Conservation (phyloP, 1,140 invertebrate species). For the Drosophila nikananu region DNA sequence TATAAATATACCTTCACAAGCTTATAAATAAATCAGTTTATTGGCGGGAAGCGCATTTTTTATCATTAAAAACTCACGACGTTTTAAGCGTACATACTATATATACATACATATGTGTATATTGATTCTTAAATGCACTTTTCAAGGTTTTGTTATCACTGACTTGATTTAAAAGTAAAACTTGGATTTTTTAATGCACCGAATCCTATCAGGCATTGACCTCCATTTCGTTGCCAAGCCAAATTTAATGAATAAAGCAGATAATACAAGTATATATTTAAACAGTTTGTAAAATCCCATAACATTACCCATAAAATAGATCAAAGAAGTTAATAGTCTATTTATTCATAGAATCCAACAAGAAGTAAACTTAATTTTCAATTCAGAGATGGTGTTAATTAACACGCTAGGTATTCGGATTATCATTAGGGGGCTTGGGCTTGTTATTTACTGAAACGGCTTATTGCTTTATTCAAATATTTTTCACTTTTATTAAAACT, state of each 20-base stretch:
- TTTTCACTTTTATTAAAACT: neutral
- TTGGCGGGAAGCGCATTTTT: neutral
- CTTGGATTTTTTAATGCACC: no score
- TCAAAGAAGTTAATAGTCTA: neutral
- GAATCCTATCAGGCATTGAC: slow-evolving; percentile 4
- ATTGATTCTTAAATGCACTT: no score
- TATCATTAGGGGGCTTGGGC: neutral
- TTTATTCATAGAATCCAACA: neutral
- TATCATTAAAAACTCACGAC: neutral
- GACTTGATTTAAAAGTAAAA: no score
- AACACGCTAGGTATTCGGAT: neutral
- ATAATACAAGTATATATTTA: neutral
- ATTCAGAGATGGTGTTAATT: neutral
- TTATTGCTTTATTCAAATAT: neutral
- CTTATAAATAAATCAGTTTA: slow-evolving; percentile 6
- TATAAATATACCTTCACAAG: neutral
- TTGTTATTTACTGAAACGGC: neutral
- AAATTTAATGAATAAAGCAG: slow-evolving; percentile 1
- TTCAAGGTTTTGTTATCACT: no score
- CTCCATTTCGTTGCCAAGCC: neutral
- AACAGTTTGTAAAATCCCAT: neutral
- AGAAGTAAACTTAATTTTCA: neutral
- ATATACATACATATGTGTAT: no score
- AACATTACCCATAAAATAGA: neutral
- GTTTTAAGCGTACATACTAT: no score